These are phyloP conservation scores for Tigriopus californicus DNA, from an alignment of 2,888 invertebrate species.

Conservation along the genomic window DNA sequence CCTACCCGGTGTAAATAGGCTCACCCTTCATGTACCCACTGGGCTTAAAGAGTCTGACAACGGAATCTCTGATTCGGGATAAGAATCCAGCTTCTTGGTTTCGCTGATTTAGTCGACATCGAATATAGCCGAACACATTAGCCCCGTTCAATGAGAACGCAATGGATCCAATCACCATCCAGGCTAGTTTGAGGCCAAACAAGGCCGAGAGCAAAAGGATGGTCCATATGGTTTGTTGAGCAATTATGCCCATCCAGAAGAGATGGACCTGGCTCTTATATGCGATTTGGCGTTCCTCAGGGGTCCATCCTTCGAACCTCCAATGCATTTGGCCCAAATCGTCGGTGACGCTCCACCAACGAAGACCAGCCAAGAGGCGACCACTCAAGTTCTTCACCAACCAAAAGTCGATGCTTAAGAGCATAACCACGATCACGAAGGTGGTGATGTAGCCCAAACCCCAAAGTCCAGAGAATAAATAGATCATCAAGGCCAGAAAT, in stretches of 20 bases:
- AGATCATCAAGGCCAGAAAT: constrained; percentile 1
- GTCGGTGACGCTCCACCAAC: constrained; percentile 2
- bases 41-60: too few species aligned
- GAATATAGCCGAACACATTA: constrained; percentile 1
- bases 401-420: constrained; percentile 7
- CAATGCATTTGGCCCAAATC: not conserved
- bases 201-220: not conserved
- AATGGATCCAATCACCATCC: not conserved
- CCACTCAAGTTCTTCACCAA: constrained; percentile 11
- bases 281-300: not conserved
- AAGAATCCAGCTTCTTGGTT: too few species aligned
- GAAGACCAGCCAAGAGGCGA: constrained; percentile 9
- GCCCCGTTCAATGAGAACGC: constrained; percentile 6
- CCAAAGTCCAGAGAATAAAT: not conserved
- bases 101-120: not conserved
- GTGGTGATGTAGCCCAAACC: constrained; percentile 1
- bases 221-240: not conserved
- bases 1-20: not conserved
- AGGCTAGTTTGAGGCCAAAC: not conserved
- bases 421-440: constrained; percentile 1
- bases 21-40: too few species aligned
- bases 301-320: constrained; percentile 5
- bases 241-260: not conserved
- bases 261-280: not conserved
- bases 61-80: too few species aligned